Base-by-base conservation (phyloP, 2,888 invertebrate genomes). In the Chrysolina americana region DNA sequence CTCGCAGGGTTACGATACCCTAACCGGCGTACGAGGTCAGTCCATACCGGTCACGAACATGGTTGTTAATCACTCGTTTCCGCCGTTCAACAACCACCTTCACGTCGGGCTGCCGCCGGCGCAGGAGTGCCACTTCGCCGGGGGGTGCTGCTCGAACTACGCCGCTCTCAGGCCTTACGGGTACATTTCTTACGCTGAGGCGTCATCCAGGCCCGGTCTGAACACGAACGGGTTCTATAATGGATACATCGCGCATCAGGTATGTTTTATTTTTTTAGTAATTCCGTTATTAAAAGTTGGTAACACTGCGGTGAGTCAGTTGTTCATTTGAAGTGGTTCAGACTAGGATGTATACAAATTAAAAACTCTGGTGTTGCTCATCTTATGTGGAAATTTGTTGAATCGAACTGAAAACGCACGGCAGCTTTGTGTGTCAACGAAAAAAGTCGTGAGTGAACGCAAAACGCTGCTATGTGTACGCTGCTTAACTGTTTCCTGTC, bases 41-140 rank as follows among this genome's bases (percentile, higher is more conserved):
- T 69, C 63, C 10, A 69, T 79, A 23, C 75, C 79, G 19, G 71
- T 68, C 41, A 66, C 75, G 53, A 69, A 79, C 19, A 78, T 74
- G 50, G 79, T 83, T 41, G 72, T 80, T 21, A 85, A 82, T 75
- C 83, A 86, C 73, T 83, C 85, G 6, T 85, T 84, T 77, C 84
- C 85, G 17, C 84, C 86, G 23, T 50, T 73, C 15, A 63, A 64
- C 19, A 76, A 71, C 41, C 74, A 79, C n/a, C 76, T 77, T 56
- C 76, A 73, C 53, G 72, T 77, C 15, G 78, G 77, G 3, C 53
- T 79, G 47, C 80, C 81, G 19, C 69, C 75, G 48, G 70, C 75
- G 23, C 77, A 77, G 9, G 82, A 81, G 23, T 84, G 82, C 68
- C 73, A 83, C 41, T 83, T 84, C 65, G 80, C 79, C n/a, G 80